phyloP scores from a whole-genome alignment of 1,140 invertebrate species.

The Drosophila sp. region DNA sequence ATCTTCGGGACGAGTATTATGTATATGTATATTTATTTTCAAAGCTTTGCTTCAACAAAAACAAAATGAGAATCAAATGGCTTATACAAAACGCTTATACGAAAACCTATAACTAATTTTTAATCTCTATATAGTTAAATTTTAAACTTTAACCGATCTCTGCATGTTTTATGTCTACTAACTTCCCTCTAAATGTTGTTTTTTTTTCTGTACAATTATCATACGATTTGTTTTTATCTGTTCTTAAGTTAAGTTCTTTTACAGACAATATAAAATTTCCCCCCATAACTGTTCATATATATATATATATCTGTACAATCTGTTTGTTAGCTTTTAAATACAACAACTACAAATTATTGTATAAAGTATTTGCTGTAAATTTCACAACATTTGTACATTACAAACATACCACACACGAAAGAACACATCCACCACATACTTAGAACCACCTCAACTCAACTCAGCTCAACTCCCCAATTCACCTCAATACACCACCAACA shows the following conservation, averaged over 20 bases:
- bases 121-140: neutral
- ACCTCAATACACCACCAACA: constrained; percentile 8
- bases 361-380: constrained; percentile 79
- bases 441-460: constrained; percentile 17
- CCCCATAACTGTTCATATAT: constrained; percentile 28
- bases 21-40: constrained; percentile 33
- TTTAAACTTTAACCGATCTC: neutral
- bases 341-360: constrained; percentile 43
- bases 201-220: neutral
- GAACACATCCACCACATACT: constrained; percentile 10
- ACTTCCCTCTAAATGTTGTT: neutral
- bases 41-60: constrained; percentile 61
- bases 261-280: constrained; percentile 21
- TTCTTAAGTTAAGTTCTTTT: neutral
- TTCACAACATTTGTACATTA: constrained; percentile 37
- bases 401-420: constrained; percentile 15
- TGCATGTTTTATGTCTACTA: constrained; percentile 28
- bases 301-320: constrained; percentile 38
- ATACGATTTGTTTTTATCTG: neutral
- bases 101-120: constrained; percentile 34
- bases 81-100: constrained; percentile 64
- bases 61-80: constrained; percentile 39
- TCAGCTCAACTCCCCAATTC: constrained; percentile 7
- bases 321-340: constrained; percentile 34
- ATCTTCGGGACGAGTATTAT: constrained; percentile 5